Percentiles rank a stretch among this genome's conserved stretches.
Conservation (phyloP, 2,888 invertebrate genomes). For the Orthonychiurus folsomi region DNA sequence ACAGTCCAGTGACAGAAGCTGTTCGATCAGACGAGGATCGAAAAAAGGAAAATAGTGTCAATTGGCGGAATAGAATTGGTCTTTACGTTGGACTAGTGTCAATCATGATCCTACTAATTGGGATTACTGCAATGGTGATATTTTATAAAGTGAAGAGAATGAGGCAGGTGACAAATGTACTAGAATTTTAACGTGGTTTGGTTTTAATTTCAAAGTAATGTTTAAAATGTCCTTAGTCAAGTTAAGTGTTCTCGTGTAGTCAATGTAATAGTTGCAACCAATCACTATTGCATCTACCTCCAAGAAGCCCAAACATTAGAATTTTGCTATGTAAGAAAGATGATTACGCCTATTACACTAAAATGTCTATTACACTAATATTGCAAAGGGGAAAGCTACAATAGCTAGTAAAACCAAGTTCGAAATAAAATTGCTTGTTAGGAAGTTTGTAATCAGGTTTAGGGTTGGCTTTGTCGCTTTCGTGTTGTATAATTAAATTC, state of each 20-base stretch:
- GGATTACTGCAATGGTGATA: not conserved
- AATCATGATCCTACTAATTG: not conserved
- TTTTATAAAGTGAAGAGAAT: not conserved
- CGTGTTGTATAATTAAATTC: too few species aligned
- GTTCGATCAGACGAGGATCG: not conserved
- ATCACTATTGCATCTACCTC: too few species aligned
- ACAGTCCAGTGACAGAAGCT: not conserved
- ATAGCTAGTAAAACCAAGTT: too few species aligned
- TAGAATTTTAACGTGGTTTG: not conserved
- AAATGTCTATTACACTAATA: too few species aligned
- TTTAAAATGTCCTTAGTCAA: not conserved
- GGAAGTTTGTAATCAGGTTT: too few species aligned
- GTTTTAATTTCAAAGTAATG: too few species aligned
- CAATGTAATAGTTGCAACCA: not conserved
- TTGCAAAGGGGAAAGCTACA: too few species aligned
- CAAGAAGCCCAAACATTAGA: too few species aligned
- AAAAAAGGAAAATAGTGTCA: not conserved
- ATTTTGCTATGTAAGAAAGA: too few species aligned
- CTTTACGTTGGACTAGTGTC: not conserved
- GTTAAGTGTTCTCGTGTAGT: not conserved
- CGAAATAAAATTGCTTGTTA: too few species aligned
- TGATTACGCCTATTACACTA: too few species aligned
- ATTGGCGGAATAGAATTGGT: not conserved
- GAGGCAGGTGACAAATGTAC: not conserved
- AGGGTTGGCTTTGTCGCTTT: too few species aligned